Conservation (phyloP, 1,140 invertebrate species). For the Drosophila seguyi region DNA sequence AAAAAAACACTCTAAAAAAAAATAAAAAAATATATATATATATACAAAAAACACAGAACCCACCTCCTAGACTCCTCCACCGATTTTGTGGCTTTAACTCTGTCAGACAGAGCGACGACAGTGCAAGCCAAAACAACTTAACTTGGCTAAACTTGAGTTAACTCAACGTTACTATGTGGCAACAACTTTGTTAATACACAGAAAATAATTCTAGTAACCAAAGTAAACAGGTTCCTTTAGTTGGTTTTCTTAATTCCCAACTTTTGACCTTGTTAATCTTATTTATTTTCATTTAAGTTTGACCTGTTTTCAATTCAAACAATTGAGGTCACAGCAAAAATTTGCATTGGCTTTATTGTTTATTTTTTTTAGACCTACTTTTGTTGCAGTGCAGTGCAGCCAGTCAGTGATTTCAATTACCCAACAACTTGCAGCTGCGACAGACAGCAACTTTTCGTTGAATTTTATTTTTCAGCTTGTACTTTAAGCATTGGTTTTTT, state of each 20-base stretch:
- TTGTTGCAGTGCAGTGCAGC: constrained; percentile 27
- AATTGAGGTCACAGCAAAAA: not conserved
- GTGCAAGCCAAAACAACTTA: constrained; percentile 52
- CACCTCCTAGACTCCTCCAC: constrained; percentile 1
- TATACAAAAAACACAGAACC: not conserved
- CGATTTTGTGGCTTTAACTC: constrained; percentile 20
- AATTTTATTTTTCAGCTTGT: constrained; percentile 21
- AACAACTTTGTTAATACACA: constrained; percentile 46
- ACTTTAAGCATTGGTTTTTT: constrained; percentile 1
- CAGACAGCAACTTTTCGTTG: constrained; percentile 26
- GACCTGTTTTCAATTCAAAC: not conserved
- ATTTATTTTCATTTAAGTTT: not conserved
- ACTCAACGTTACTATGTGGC: constrained; percentile 61
- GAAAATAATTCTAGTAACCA: not conserved
- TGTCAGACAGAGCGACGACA: constrained; percentile 61
- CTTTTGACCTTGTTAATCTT: not conserved
- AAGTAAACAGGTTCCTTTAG: not conserved
- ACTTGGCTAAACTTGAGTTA: constrained; percentile 38
- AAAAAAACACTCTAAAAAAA: constrained; percentile 1
- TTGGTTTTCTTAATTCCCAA: not conserved
- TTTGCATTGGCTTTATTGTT: not conserved
- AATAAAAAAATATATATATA: too few relatives aligned
- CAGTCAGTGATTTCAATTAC: constrained; percentile 53
- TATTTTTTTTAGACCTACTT: not conserved
- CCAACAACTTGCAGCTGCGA: constrained; percentile 50